phyloP scores from a whole-genome alignment of 1,140 invertebrate species.

The Cyrtorhinus lividipennis region DNA sequence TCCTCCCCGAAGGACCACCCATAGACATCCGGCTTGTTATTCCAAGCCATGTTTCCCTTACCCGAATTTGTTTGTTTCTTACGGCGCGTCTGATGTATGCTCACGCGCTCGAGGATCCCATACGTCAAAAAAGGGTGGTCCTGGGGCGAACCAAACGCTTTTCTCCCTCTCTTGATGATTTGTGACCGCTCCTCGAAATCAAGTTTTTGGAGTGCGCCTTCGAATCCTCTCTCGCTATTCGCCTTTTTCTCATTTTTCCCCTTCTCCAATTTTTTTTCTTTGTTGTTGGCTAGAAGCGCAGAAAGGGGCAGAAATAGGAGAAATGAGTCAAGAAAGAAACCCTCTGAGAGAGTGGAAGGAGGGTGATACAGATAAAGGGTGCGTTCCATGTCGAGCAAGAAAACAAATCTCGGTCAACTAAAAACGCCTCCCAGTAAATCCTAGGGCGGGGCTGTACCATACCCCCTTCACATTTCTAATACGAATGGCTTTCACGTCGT shows the following conservation, averaged over 20 bases:
- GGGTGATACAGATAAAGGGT: not conserved
- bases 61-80: not conserved
- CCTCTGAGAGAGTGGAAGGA: too few relatives aligned
- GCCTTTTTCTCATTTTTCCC: not conserved
- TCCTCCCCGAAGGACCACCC: not conserved
- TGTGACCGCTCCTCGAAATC: not conserved
- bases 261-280: too few relatives aligned
- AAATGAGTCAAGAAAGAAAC: too few relatives aligned
- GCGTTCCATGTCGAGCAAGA: not conserved
- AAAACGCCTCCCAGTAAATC: not conserved
- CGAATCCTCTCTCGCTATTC: not conserved
- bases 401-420: not conserved
- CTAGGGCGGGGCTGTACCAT: not conserved
- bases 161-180: not conserved
- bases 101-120: not conserved
- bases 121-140: not conserved
- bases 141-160: too few relatives aligned
- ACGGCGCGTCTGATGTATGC: not conserved
- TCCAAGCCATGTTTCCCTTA: not conserved
- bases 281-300: too few relatives aligned
- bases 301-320: too few relatives aligned
- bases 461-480: not conserved
- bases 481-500: not conserved
- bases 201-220: too few relatives aligned
- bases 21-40: not conserved